Percentiles rank a stretch among this genome's conserved stretches.
Conservation (phyloP, 2,113 vertebrate genomes). For the Formicarius rufipectus region DNA sequence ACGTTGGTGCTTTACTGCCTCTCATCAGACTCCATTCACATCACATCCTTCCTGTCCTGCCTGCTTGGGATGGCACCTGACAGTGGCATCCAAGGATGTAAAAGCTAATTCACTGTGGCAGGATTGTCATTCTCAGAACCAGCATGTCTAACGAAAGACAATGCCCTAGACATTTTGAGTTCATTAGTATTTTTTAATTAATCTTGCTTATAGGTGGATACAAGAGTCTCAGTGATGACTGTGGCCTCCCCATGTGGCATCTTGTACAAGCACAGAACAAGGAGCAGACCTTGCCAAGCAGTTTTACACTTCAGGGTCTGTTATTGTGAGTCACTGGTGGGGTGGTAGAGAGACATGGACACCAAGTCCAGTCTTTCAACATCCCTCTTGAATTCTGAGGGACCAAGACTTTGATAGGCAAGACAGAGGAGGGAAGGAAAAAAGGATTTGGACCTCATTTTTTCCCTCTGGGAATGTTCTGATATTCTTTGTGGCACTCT, state of each 20-base stretch:
- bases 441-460: background rate
- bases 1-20: background rate
- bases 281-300: background rate
- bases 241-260: background rate
- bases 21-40: background rate
- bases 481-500: background rate
- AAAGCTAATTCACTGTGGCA: background rate
- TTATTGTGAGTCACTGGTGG: accelerated
- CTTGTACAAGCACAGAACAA: background rate
- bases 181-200: background rate
- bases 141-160: background rate
- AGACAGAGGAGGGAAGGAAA: background rate
- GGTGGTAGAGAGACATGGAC: background rate
- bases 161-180: background rate
- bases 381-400: background rate
- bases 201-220: background rate
- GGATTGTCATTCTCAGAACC: background rate
- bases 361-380: background rate
- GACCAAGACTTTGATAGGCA: background rate
- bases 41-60: background rate
- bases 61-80: background rate
- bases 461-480: background rate
- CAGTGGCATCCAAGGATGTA: background rate
- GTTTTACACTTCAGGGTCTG: background rate
- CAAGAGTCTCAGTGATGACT: background rate